A percentile compares a stretch with the other conserved stretches of the same genome.
These are phyloP conservation scores for Gastracanthus pulcherrimus DNA, from an alignment of 2,888 invertebrate genomes.

Conservation along the genomic window DNA sequence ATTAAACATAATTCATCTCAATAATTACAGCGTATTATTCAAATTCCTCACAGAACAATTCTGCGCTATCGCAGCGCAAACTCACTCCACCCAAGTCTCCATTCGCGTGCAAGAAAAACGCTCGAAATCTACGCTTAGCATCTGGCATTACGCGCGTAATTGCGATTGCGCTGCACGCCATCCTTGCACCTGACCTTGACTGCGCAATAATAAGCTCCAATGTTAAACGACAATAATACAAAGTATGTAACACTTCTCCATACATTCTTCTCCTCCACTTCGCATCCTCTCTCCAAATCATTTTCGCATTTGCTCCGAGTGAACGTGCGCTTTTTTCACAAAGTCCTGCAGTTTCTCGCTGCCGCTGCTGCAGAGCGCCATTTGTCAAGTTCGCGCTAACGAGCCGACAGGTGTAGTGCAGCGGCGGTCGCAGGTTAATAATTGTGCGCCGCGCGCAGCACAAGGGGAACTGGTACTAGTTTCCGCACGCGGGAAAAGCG, in stretches of 20 bases:
- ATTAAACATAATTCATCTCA: too few species aligned
- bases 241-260: background rate
- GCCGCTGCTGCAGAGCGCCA: background rate
- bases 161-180: background rate
- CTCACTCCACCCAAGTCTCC: background rate
- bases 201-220: constrained; percentile 7
- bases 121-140: constrained; percentile 2
- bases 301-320: background rate
- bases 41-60: too few species aligned
- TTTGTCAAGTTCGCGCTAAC: constrained; percentile 50
- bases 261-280: background rate
- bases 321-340: background rate
- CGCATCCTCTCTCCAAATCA: background rate
- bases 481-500: background rate
- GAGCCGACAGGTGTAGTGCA: constrained; percentile 30
- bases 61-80: too few species aligned
- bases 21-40: too few species aligned
- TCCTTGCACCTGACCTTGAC: constrained; percentile 44
- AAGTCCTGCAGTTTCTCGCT: background rate
- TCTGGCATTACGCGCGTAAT: background rate
- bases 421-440: too few species aligned
- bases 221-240: constrained; percentile 6
- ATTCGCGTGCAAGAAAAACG: background rate
- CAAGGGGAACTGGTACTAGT: constrained; percentile 47
- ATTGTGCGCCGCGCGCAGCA: constrained; percentile 17